Base-by-base conservation (phyloP, 1,140 invertebrate genomes). In the Zaprionus ghesquierei region DNA sequence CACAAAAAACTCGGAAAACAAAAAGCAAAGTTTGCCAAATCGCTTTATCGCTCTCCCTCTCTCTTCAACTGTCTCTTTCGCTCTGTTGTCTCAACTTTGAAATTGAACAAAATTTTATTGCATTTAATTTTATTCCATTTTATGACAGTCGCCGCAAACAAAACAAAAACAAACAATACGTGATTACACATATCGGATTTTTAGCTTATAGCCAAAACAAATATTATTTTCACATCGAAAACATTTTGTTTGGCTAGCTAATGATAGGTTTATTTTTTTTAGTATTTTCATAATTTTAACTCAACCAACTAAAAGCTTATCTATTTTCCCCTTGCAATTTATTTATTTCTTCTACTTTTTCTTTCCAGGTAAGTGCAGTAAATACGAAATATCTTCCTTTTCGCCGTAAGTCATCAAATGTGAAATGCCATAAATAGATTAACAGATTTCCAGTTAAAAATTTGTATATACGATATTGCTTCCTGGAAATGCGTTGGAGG, bases 301-400 rank as follows among this genome's bases (percentile, higher is more conserved):
- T n/a, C n/a, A n/a, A n/a, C n/a, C n/a, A n/a, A n/a, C n/a, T n/a
- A n/a, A n/a, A n/a, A 12, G 12, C 41, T 46, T 46, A 44, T 44
- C 38, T 44, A 44, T 2, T 44, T 44, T 44, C 15, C 18, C 18
- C 22, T 5, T 15, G 10, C 9, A 9, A 18, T 25, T 23, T 58
- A 22, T 15, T 41, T 6, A 58, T 41, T 44, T 18, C 33, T 29
- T 41, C 46, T 33, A 5, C 62, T 29, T 5, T 31, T 46, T 58
- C 4, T 58, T 81, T 75, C 10, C 65, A 81, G 79, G 79, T 81
- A 81, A 81, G 79, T 50, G 15, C 18, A 44, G 44, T 29, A 51
- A 27, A 41, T 49, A 35, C 13, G 29, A 25, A 10, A 54, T 53
- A 64, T 35, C 13, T 23, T 50, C 44, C 35, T 15, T 46, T 29